Percentiles rank a stretch among this genome's conserved stretches.
Conservation (phyloP, 2,797 vertebrate genomes). For the Peromyscus nudipes region DNA sequence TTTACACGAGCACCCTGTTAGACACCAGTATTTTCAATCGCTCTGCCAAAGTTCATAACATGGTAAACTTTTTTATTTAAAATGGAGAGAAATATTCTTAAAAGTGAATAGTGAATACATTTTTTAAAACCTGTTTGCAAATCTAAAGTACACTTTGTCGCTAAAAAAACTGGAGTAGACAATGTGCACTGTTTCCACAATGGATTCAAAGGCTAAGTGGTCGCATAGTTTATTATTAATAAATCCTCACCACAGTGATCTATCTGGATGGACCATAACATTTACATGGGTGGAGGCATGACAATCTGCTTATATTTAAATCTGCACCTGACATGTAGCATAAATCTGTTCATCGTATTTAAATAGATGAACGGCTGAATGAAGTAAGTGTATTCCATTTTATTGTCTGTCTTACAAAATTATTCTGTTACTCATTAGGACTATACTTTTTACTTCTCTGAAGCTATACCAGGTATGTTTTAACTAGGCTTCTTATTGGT, state of each 20-base stretch:
- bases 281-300: neutral
- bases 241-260: neutral
- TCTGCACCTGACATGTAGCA: neutral
- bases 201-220: neutral
- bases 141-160: neutral
- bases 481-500: neutral
- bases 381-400: neutral
- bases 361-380: neutral
- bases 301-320: neutral
- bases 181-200: neutral
- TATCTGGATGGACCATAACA: neutral
- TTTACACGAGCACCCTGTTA: neutral
- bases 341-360: neutral
- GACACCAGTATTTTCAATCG: neutral
- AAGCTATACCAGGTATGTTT: neutral
- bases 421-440: neutral
- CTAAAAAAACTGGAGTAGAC: neutral
- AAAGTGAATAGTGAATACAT: neutral
- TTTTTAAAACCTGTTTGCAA: neutral
- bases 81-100: neutral
- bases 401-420: neutral
- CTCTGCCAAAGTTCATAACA: neutral
- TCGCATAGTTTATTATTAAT: neutral
- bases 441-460: neutral
- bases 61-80: conserved; percentile 2